Evolutionary conservation across 2,113 vertebrate genomes (phyloP), one percentile per base, ranked within the genome.

Genomic region (Chinchilla lanigera): DNA sequence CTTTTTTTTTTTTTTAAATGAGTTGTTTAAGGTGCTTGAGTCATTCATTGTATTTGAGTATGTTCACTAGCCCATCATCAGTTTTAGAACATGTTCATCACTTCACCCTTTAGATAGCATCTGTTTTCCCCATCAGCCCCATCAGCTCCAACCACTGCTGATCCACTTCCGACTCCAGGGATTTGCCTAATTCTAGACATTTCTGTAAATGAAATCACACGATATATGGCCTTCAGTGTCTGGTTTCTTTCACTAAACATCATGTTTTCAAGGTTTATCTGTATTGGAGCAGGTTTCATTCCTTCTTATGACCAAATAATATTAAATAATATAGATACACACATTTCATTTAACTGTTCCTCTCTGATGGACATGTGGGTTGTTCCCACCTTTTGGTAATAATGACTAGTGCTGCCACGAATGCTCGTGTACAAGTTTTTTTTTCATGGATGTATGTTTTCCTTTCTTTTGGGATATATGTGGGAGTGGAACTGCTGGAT

Each of bases 221-320:
- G 7, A 7, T n/a, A 0, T 0, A 7, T 92, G 44, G 26, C 47
- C 73, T 75, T 58, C 20, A 17, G 58, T 12, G 69, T 28, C 88
- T 89, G 85, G 54, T 84, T 50, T 67, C 50, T 58, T 38, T 16
- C 9, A 50, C 61, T 22, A 19, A 4, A 0, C 7, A 3, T 44
- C 6, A 19, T 35, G 17, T 41, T 38, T 17, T 82, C 38, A 50
- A 5, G 35, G 41, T n/a, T 26, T 24, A 3, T 38, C 67, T 17
- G 0, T 2, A 2, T 7, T 41, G 11, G 38, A 13, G 63, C 24
- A 22, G 17, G 38, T 6, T 0, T 41, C 9, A 22, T 35, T 58
- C 24, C 28, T 83, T 83, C 33, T 90, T 11, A 16, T 47, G 65
- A 77, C 56, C 9, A 8, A 50, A 30, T 56, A 50, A 1, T 38